Percentiles rank a stretch among this genome's conserved stretches.
phyloP scores from a whole-genome alignment of 1,140 invertebrate genomes.

The Ceratitis capitata region DNA sequence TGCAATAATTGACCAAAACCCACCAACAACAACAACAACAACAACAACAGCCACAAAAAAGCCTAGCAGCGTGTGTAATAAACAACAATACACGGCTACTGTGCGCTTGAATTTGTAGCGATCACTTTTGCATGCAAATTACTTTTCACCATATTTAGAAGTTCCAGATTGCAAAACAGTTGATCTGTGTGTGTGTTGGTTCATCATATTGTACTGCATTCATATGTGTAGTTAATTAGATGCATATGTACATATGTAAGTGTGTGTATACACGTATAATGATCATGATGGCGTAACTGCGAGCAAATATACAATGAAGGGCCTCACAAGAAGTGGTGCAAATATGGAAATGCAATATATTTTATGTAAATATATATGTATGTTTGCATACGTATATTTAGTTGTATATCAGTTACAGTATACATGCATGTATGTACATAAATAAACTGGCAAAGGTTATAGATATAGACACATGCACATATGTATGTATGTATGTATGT shows the following conservation, averaged over 20 bases:
- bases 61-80: no score
- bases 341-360: neutral
- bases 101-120: constrained; percentile 2
- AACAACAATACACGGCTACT: constrained; percentile 15
- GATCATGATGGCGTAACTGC: neutral
- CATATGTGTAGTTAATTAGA: neutral
- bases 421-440: neutral
- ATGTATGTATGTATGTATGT: neutral
- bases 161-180: neutral
- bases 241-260: neutral
- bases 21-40: neutral
- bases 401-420: neutral
- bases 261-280: neutral
- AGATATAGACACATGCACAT: no score
- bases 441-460: no score
- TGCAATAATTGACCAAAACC: neutral
- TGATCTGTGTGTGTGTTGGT: no score
- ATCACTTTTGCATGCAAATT: constrained; percentile 34
- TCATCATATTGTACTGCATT: no score
- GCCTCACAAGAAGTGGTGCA: neutral
- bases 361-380: no score
- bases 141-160: constrained; percentile 30
- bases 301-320: neutral
- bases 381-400: neutral
- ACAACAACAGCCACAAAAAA: no score